These are phyloP conservation scores for Oxyteleia sp. DNA, from an alignment of 2,888 invertebrate genomes.

Conservation along the genomic window DNA sequence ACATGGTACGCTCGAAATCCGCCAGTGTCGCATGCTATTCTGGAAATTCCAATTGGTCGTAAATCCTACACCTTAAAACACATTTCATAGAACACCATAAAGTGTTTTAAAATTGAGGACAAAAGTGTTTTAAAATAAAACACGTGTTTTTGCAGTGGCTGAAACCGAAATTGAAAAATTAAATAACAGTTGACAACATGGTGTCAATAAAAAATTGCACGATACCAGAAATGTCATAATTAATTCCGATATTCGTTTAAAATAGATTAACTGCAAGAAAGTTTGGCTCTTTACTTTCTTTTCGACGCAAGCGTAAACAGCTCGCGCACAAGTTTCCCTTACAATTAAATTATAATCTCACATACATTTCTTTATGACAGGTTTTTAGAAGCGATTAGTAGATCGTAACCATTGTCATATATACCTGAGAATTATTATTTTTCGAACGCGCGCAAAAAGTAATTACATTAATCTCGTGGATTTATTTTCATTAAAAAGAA, in stretches of 20 bases:
- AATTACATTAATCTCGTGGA: conserved; percentile 2
- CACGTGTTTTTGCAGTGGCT: no score
- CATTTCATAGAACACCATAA: no score
- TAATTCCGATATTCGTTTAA: conserved; percentile 46
- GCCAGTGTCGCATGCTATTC: no score
- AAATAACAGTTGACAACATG: neutral
- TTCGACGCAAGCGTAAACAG: conserved; percentile 69
- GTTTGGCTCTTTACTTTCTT: conserved; percentile 70
- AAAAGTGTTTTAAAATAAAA: no score
- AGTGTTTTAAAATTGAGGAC: no score
- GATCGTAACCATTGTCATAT: conserved; percentile 54
- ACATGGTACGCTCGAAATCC: no score
- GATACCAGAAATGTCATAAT: conserved; percentile 49
- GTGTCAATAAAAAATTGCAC: conserved; percentile 14
- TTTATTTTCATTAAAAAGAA: conserved; percentile 29
- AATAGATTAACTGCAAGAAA: conserved; percentile 56
- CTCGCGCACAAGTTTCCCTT: conserved; percentile 61
- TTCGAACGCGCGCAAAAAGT: neutral
- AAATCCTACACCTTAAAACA: no score
- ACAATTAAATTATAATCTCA: conserved; percentile 62
- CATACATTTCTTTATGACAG: conserved; percentile 41
- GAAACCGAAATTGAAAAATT: conserved; percentile 5
- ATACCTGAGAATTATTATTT: conserved; percentile 23
- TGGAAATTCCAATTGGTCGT: no score
- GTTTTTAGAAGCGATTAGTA: conserved; percentile 49